A percentile compares a stretch with the other conserved stretches of the same genome.
These are phyloP conservation scores for Nyctereutes procyonoides DNA, from an alignment of 2,113 vertebrate species.

Conservation along the genomic window DNA sequence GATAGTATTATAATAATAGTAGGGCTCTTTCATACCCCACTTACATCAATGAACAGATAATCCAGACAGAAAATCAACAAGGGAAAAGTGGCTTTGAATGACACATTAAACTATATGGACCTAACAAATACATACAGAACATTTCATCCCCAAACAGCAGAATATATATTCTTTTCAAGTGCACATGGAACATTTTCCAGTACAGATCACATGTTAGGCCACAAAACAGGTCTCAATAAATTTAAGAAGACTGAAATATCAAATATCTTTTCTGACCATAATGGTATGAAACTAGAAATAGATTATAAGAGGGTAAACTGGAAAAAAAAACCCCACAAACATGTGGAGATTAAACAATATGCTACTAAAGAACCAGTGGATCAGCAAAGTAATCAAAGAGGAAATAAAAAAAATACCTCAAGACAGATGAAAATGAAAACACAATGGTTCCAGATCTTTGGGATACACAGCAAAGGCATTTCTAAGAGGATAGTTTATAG, in stretches of 20 bases:
- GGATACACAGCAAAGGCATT: not conserved
- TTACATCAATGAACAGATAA: not conserved
- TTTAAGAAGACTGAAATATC: not conserved
- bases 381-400: not conserved
- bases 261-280: not conserved
- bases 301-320: not conserved
- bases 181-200: not conserved
- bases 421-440: not conserved
- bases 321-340: not conserved
- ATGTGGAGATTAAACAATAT: not conserved
- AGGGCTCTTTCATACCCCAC: not conserved
- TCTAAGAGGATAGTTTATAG: not conserved
- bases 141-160: not conserved
- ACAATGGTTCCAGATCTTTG: not conserved
- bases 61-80: not conserved
- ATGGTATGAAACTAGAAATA: not conserved
- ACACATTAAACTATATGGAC: not conserved
- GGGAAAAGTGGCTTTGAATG: not conserved
- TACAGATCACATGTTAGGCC: not conserved
- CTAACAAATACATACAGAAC: not conserved
- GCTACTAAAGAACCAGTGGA: not conserved
- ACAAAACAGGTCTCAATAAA: not conserved
- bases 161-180: not conserved
- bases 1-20: not conserved
- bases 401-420: not conserved